Evolutionary conservation across 2,797 vertebrate species (phyloP).

Genomic region (Gymnodraco acuticeps): DNA sequence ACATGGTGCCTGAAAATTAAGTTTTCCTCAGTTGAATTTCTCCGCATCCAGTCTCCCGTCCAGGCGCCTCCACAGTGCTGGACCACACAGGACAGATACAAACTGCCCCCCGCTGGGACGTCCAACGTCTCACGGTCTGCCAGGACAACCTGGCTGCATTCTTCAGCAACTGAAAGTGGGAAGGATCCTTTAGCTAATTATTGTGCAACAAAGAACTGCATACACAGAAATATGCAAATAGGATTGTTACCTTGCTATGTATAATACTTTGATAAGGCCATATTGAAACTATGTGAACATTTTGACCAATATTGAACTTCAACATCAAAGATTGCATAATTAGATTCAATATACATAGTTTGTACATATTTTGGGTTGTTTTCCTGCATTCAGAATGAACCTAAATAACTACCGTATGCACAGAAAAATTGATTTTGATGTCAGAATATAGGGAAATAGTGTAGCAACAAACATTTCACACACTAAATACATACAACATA

Average conservation of each 20-base stretch:
- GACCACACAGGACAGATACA: conserved; percentile 72
- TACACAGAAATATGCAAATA: too few relatives aligned
- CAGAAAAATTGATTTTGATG: not conserved
- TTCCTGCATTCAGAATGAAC: not conserved
- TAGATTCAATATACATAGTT: not conserved
- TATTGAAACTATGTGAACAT: not conserved
- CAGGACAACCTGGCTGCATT: conserved; percentile 17
- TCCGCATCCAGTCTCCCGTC: conserved; percentile 60
- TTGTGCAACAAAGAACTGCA: not conserved
- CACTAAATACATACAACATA: not conserved
- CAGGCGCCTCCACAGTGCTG: conserved; percentile 73
- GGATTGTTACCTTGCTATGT: not conserved
- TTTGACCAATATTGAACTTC: not conserved
- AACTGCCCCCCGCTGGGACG: conserved; percentile 48
- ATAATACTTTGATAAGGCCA: not conserved
- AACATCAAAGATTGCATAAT: not conserved
- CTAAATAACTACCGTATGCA: not conserved
- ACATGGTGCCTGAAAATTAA: conserved; percentile 20
- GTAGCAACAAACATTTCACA: not conserved
- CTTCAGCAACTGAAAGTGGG: conserved; percentile 56
- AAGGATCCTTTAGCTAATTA: not conserved
- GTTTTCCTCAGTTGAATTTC: not conserved
- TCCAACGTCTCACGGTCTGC: conserved; percentile 31
- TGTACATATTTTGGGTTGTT: not conserved
- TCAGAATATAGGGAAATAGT: not conserved